A percentile compares a stretch with the other conserved stretches of the same genome.
Evolutionary conservation across 2,888 invertebrate species (phyloP).

Genomic region (Oxyteleia sp.): DNA sequence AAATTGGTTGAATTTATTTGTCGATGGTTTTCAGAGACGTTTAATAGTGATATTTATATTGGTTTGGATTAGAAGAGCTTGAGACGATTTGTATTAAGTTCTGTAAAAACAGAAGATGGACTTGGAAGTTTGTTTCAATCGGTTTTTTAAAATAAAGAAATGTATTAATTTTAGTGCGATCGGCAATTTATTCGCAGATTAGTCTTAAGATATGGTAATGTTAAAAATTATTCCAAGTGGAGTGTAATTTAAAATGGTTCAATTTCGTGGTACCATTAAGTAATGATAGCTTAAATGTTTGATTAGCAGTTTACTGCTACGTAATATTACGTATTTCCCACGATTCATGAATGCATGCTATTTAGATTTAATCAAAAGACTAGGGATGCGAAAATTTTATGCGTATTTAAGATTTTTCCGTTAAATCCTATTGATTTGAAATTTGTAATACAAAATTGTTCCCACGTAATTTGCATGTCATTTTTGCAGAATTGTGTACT

Average conservation of each 20-base stretch:
- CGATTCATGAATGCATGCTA: not conserved
- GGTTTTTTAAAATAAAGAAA: too few relatives aligned
- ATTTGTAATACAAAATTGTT: not conserved
- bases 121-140: too few relatives aligned
- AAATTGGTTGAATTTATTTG: not conserved
- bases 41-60: too few relatives aligned
- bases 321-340: not conserved
- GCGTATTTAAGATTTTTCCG: constrained; percentile 6
- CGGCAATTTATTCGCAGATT: too few relatives aligned
- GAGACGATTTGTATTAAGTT: too few relatives aligned
- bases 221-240: too few relatives aligned
- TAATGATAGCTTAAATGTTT: not conserved
- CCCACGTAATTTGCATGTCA: not conserved
- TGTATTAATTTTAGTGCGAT: too few relatives aligned
- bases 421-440: constrained; percentile 4
- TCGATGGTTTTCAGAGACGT: not conserved
- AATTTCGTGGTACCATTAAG: not conserved
- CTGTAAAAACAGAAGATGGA: too few relatives aligned
- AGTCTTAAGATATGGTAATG: too few relatives aligned
- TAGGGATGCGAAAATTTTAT: constrained; percentile 4
- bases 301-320: not conserved
- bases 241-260: not conserved
- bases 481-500: not conserved
- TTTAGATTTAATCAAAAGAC: not conserved
- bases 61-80: too few relatives aligned